Conservation (phyloP, 2,113 vertebrate genomes). For the Myotis brandtii region DNA sequence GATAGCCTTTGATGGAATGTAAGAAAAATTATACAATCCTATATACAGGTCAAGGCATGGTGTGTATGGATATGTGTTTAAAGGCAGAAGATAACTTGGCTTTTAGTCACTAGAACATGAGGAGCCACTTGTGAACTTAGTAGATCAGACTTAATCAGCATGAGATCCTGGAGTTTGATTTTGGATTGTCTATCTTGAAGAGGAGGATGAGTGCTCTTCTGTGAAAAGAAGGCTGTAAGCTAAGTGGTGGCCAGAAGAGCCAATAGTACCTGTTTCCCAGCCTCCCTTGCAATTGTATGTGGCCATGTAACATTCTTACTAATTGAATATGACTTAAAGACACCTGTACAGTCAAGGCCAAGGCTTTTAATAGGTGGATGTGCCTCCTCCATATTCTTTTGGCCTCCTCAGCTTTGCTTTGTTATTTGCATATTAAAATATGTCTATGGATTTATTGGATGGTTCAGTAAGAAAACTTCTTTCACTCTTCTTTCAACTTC, state of each 20-base stretch:
- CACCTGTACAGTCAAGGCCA: background rate
- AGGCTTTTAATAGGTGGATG: background rate
- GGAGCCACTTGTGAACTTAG: background rate
- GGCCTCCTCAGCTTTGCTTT: background rate
- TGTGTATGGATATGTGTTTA: background rate
- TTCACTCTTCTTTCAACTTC: slow-evolving; percentile 42
- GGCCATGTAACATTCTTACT: background rate
- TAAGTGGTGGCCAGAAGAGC: background rate
- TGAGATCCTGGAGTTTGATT: background rate
- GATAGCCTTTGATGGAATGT: background rate
- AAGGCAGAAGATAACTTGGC: background rate
- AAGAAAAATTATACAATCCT: background rate
- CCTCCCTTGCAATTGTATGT: background rate
- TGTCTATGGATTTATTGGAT: background rate
- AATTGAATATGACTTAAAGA: background rate
- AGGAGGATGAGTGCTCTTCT: background rate
- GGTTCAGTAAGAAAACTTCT: slow-evolving; percentile 1
- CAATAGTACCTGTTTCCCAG: background rate
- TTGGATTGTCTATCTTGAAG: background rate
- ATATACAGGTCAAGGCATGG: background rate
- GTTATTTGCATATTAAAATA: background rate
- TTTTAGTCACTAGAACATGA: background rate
- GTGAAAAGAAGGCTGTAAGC: background rate
- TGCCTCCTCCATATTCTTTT: background rate
- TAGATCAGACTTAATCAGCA: background rate